Base-by-base conservation (phyloP, 2,113 vertebrate genomes). In the Neofelis nebulosa region DNA sequence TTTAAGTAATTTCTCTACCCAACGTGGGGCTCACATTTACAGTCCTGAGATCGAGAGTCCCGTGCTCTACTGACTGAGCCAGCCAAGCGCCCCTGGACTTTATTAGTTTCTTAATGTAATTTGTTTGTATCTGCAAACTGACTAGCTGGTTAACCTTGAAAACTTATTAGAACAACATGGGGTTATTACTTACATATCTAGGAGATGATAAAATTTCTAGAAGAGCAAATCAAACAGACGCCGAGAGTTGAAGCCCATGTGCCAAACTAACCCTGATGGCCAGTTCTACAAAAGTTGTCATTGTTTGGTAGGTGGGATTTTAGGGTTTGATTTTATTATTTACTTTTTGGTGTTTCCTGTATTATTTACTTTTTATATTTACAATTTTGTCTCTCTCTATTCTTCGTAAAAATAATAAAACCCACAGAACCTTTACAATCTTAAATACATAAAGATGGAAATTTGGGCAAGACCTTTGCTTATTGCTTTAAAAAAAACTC, bases 121-220 rank as follows among this genome's bases (percentile, higher is more conserved):
- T 63, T 76, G 38, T 68, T 25, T 91, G 21, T 94, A 0, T 92
- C 65, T 93, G 74, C 29, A 87, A 16, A 80, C 27, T 63, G 96
- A 94, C 79, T 74, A 50, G 14, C 89, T 85, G 57, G 21, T 91
- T 91, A 93, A 95, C 82, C 87, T 93, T 91, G 82, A 88, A 61
- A 61, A 74, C 23, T 83, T 87, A 36, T 18, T 80, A 57, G 91
- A n/a, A 71, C 79, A 79, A 27, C 48, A 57, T 9, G 4, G 21
- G 76, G 45, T 80, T 29, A 29, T 23, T 15, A 1, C 55, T 8
- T 11, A 7, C 8, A 63, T 41, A 18, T 87, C 38, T 92, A 65
- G 23, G 82, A 80, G 55, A 31, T 11, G 13, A 16, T 45, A 19
- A 63, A 7, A 1, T 82, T 78, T 87, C 25, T n/a, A 19, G 16